Percentiles rank a stretch among this genome's conserved stretches.
These are phyloP conservation scores for Bedellia somnulentella DNA, from an alignment of 2,888 invertebrate species.

Conservation along the genomic window DNA sequence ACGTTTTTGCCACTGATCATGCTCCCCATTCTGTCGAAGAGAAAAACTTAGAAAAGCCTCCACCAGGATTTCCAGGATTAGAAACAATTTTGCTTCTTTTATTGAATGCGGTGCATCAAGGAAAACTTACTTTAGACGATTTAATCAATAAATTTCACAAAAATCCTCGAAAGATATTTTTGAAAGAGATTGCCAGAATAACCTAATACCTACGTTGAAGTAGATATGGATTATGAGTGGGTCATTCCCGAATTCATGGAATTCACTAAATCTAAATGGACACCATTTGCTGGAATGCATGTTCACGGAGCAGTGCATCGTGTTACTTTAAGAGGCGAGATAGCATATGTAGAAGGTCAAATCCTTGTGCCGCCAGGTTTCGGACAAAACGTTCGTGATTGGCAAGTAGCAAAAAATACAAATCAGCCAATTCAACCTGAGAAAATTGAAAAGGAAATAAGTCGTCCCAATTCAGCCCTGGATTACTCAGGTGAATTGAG, in stretches of 20 bases:
- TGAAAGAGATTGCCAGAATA: conserved; percentile 96
- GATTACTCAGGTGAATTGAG: conserved; percentile 45
- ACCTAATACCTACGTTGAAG: conserved; percentile 94
- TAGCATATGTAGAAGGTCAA: conserved; percentile 94
- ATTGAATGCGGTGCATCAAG: conserved; percentile 90
- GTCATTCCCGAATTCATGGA: conserved; percentile 77
- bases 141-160: conserved; percentile 87
- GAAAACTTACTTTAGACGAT: conserved; percentile 86
- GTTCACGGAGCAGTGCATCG: conserved; percentile 88
- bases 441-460: conserved; percentile 48
- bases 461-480: conserved; percentile 60
- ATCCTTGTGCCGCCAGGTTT: conserved; percentile 84
- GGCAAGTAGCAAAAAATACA: conserved; percentile 57
- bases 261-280: conserved; percentile 94
- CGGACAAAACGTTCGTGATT: conserved; percentile 82
- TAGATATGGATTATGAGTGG: conserved; percentile 94
- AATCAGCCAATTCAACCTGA: conserved; percentile 24
- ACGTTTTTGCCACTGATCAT: conserved; percentile 98
- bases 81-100: conserved; percentile 98
- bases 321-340: conserved; percentile 93
- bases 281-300: conserved; percentile 90
- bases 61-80: conserved; percentile 94
- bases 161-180: conserved; percentile 94
- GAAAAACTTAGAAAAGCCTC: conserved; percentile 79
- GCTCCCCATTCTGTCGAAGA: conserved; percentile 94